Conservation (phyloP, 2,797 vertebrate genomes). For the Dryobates pubescens region DNA sequence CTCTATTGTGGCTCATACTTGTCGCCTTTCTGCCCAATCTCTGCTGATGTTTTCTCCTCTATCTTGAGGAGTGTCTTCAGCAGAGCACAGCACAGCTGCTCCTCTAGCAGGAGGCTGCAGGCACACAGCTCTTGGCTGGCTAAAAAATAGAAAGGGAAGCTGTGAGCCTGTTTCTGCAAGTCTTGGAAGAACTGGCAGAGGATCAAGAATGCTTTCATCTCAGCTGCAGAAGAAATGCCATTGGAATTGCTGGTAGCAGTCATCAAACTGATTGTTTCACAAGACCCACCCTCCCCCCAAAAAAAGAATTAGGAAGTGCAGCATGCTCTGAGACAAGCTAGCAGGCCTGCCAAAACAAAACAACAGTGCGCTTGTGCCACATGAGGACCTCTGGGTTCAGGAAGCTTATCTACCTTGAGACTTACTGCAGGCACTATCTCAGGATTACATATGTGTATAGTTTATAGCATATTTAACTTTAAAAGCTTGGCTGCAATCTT, state of each 20-base stretch:
- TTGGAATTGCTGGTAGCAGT: constrained; percentile 58
- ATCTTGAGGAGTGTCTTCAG: not conserved
- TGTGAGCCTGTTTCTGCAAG: constrained; percentile 63
- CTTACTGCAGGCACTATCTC: constrained; percentile 59
- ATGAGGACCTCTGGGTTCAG: constrained; percentile 45
- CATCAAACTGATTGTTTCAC: constrained; percentile 27
- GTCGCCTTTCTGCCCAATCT: constrained; percentile 11
- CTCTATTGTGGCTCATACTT: not conserved
- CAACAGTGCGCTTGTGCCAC: not conserved
- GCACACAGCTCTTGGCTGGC: constrained; percentile 31
- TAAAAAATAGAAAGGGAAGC: constrained; percentile 39
- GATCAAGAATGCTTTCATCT: constrained; percentile 62
- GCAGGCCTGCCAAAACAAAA: constrained; percentile 26
- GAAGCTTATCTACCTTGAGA: constrained; percentile 56
- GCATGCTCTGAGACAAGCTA: not conserved
- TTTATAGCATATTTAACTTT: constrained; percentile 45
- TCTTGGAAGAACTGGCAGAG: constrained; percentile 50
- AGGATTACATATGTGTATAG: constrained; percentile 52
- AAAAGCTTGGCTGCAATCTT: constrained; percentile 11
- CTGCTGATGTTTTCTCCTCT: constrained; percentile 19
- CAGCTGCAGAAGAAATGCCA: constrained; percentile 48
- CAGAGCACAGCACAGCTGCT: constrained; percentile 34
- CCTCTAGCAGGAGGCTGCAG: constrained; percentile 43
- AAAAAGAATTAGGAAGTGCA: constrained; percentile 32
- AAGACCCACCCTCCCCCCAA: not conserved